Conservation (phyloP, 2,113 vertebrate species). For the Oryzias javanicus region DNA sequence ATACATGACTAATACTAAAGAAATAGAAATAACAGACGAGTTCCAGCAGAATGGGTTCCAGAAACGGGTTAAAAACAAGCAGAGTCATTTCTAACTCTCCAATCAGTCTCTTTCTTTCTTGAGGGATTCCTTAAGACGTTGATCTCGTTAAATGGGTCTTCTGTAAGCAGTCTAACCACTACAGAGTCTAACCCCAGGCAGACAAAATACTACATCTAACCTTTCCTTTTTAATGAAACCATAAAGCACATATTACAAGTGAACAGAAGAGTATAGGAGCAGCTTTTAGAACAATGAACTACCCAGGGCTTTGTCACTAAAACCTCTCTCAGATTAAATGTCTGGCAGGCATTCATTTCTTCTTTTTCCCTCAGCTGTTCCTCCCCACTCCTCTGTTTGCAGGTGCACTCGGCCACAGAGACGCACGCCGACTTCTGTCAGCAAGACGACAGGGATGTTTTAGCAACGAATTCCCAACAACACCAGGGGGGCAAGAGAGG, state of each 20-base stretch:
- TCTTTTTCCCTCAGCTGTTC: slow-evolving; percentile 31
- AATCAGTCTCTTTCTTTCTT: slow-evolving; percentile 42
- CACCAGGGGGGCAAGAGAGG: slow-evolving; percentile 36
- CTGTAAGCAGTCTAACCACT: slow-evolving; percentile 48
- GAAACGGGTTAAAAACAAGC: slow-evolving; percentile 44
- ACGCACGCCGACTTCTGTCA: slow-evolving; percentile 60
- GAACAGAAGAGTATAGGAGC: slow-evolving; percentile 38
- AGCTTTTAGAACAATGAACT: slow-evolving; percentile 58
- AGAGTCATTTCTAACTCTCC: slow-evolving; percentile 55
- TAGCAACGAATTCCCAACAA: slow-evolving; percentile 34
- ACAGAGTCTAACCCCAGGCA: slow-evolving; percentile 53
- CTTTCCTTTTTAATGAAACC: slow-evolving; percentile 5
- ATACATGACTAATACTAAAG: too few relatives aligned
- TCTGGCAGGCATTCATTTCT: slow-evolving; percentile 59
- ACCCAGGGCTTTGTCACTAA: slow-evolving; percentile 42
- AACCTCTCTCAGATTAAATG: slow-evolving; percentile 53
- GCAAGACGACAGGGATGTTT: slow-evolving; percentile 51
- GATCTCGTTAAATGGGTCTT: slow-evolving; percentile 60
- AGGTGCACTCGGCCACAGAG: slow-evolving; percentile 62
- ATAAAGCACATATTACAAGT: slow-evolving; percentile 22
- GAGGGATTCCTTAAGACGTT: slow-evolving; percentile 53
- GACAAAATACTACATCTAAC: slow-evolving; percentile 36
- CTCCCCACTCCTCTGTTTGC: slow-evolving; percentile 58
- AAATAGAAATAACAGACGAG: slow-evolving; percentile 1
- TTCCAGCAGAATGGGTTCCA: slow-evolving; percentile 22